Conservation (phyloP, 2,797 vertebrate genomes). For the Coreius guichenoti region DNA sequence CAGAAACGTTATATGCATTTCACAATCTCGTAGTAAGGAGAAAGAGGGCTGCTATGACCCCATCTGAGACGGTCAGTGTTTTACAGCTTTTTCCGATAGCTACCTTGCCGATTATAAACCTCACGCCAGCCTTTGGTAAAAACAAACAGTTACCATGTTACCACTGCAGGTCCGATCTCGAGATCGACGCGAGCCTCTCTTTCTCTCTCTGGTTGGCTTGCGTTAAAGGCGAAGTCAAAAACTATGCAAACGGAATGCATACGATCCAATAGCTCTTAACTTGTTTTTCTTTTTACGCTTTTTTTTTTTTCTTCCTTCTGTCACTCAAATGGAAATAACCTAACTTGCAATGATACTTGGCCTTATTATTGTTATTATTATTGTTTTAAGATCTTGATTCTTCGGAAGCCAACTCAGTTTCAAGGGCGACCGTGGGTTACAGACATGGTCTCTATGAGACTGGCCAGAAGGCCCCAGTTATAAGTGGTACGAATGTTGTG, state of each 20-base stretch:
- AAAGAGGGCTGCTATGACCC: slow-evolving; percentile 66
- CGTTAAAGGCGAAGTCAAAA: slow-evolving; percentile 74
- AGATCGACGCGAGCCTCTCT: slow-evolving; percentile 51
- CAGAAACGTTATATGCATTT: slow-evolving; percentile 67
- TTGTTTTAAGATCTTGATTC: slow-evolving; percentile 97
- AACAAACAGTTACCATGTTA: slow-evolving; percentile 26
- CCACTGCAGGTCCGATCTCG: slow-evolving; percentile 70
- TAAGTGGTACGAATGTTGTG: slow-evolving; percentile 99
- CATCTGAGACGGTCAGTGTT: slow-evolving; percentile 58
- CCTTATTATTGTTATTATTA: slow-evolving; percentile 74
- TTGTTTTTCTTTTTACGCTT: slow-evolving; percentile 35
- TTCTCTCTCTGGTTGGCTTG: slow-evolving; percentile 70
- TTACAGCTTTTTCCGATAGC: slow-evolving; percentile 51
- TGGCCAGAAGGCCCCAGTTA: slow-evolving; percentile 97
- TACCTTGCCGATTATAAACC: slow-evolving; percentile 50
- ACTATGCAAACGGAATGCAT: slow-evolving; percentile 87
- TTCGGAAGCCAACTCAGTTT: slow-evolving; percentile 95
- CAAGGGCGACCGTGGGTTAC: slow-evolving; percentile 94
- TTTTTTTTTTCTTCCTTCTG: slow-evolving; percentile 55
- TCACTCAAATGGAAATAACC: slow-evolving; percentile 73
- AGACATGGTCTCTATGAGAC: slow-evolving; percentile 99
- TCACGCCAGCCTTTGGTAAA: slow-evolving; percentile 53
- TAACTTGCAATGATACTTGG: slow-evolving; percentile 81
- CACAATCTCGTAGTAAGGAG: slow-evolving; percentile 61
- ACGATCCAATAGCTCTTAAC: slow-evolving; percentile 69